Conservation (phyloP, 1,140 invertebrate genomes). For the Aphidius ervi region DNA sequence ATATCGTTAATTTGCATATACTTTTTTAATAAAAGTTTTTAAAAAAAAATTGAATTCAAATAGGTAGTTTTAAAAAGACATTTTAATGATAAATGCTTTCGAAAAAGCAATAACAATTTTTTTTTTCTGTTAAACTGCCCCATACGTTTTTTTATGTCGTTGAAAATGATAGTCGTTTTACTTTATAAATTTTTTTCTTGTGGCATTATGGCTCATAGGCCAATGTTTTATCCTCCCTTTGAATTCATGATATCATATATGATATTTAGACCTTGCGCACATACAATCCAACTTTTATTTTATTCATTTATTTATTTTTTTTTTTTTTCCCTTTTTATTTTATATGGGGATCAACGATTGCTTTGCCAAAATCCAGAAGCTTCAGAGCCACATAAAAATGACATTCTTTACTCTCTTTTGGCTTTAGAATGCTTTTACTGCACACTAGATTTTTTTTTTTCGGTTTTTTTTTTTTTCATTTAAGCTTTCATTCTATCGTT, state of each 20-base stretch:
- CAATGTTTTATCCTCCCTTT: conserved; percentile 20
- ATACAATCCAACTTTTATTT: not conserved
- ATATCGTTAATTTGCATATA: too few relatives aligned
- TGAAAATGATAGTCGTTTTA: conserved; percentile 5
- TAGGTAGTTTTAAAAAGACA: too few relatives aligned
- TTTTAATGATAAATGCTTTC: too few relatives aligned
- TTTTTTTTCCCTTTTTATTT: conserved; percentile 12
- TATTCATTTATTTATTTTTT: conserved; percentile 13
- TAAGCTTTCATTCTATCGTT: not conserved
- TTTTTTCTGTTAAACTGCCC: not conserved
- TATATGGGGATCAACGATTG: conserved; percentile 19
- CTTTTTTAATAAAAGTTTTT: too few relatives aligned
- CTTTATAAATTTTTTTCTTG: conserved; percentile 20
- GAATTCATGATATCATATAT: conserved; percentile 26
- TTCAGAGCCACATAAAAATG: conserved; percentile 5
- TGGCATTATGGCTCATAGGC: conserved; percentile 24
- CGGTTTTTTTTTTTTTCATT: not conserved
- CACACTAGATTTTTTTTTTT: not conserved
- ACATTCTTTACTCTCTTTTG: conserved; percentile 5
- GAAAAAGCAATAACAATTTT: too few relatives aligned
- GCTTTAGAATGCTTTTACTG: not conserved
- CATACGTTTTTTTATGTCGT: conserved; percentile 5
- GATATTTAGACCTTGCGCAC: too few relatives aligned
- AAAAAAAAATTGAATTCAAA: too few relatives aligned
- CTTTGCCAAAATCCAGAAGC: conserved; percentile 10